A percentile compares a stretch with the other conserved stretches of the same genome.
phyloP scores from a whole-genome alignment of 2,888 invertebrate species.

The Eulithis testata region DNA sequence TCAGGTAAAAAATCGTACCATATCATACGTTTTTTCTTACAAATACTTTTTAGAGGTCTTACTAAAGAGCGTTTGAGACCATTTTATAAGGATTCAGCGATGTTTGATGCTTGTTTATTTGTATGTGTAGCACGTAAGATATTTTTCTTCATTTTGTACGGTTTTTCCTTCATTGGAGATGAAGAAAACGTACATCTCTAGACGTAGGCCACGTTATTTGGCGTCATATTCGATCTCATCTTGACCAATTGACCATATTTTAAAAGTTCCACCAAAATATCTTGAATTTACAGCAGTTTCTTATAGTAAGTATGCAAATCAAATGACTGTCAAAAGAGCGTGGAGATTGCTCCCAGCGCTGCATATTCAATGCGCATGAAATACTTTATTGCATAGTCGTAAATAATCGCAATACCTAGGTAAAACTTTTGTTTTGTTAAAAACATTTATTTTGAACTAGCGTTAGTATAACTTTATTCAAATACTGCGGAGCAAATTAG shows the following conservation, averaged over 20 bases:
- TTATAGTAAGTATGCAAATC: slow-evolving; percentile 35
- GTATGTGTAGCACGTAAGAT: background rate
- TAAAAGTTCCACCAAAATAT: no score
- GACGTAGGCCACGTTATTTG: no score
- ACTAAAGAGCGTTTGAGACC: background rate
- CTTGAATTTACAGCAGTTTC: slow-evolving; percentile 9
- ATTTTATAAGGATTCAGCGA: background rate
- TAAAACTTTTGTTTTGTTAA: background rate
- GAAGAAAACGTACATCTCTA: no score
- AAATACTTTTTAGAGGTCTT: background rate
- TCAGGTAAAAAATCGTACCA: background rate
- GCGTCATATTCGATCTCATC: no score
- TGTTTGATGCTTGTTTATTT: background rate
- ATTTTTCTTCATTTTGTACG: no score
- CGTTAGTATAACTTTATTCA: no score
- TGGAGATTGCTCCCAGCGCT: slow-evolving; percentile 23
- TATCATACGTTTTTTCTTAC: background rate
- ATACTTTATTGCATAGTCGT: slow-evolving; percentile 30
- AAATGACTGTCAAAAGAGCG: slow-evolving; percentile 36
- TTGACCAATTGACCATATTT: no score
- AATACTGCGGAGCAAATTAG: no score
- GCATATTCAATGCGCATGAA: slow-evolving; percentile 24
- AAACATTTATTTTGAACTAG: background rate
- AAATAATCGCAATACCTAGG: slow-evolving; percentile 6
- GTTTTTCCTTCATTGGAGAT: no score